A percentile compares a stretch with the other conserved stretches of the same genome.
Conservation (phyloP, 2,113 vertebrate species). For the Eptesicus fuscus region DNA sequence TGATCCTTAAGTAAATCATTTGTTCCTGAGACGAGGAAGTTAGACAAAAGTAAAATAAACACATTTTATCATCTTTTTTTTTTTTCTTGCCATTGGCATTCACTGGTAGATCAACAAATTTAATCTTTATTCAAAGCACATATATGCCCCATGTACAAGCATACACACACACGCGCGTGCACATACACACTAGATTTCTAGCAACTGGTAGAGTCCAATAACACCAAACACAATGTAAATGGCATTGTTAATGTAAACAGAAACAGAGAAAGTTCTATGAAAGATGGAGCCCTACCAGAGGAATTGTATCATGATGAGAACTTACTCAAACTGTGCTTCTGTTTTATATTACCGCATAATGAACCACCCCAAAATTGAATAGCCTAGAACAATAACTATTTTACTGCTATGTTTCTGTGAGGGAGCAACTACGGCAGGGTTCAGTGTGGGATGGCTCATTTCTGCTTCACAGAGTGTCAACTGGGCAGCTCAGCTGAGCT, state of each 20-base stretch:
- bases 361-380: neutral
- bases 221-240: neutral
- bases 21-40: neutral
- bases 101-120: neutral
- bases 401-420: neutral
- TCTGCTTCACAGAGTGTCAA: neutral
- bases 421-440: neutral
- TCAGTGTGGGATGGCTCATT: accelerated
- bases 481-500: neutral
- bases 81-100: neutral
- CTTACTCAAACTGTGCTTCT: neutral
- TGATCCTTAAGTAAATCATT: slow-evolving; percentile 12
- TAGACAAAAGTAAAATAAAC: slow-evolving; percentile 18
- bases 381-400: neutral
- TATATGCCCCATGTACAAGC: neutral
- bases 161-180: neutral
- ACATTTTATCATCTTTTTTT: neutral
- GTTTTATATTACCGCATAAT: neutral
- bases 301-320: neutral
- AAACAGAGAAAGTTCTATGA: neutral
- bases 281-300: neutral
- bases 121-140: slow-evolving; percentile 12
- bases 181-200: neutral
- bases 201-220: neutral
- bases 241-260: neutral